phyloP scores from a whole-genome alignment of 2,113 vertebrate species.

The Argyrosomus japonicus region DNA sequence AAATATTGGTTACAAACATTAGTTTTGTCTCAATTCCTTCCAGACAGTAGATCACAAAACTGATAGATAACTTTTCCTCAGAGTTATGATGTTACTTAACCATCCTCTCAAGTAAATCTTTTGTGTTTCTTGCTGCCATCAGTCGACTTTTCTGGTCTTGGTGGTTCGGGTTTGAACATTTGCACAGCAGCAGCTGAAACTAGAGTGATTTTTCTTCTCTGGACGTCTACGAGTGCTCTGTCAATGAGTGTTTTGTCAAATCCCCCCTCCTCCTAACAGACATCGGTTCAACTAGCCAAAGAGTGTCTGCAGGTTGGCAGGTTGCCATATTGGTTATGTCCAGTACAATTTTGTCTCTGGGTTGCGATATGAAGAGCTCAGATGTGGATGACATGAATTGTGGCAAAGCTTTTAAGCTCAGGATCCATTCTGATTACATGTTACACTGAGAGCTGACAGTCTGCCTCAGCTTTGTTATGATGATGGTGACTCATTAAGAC shows the following conservation, averaged over 20 bases:
- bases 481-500: constrained; percentile 30
- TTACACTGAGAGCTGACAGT: constrained; percentile 12
- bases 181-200: neutral
- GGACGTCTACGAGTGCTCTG: neutral
- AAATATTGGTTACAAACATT: neutral
- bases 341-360: constrained; percentile 18
- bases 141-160: neutral
- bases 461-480: constrained; percentile 26
- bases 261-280: neutral
- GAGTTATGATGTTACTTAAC: neutral
- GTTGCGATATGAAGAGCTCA: constrained; percentile 34
- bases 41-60: too few relatives aligned
- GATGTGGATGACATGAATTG: constrained; percentile 28
- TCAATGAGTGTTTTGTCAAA: constrained; percentile 2
- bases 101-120: neutral
- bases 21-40: neutral
- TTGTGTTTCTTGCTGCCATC: neutral
- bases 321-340: constrained; percentile 23
- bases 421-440: constrained; percentile 28
- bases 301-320: constrained; percentile 16
- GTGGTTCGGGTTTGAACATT: constrained; percentile 1
- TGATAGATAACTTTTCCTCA: too few relatives aligned
- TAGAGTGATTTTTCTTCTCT: neutral
- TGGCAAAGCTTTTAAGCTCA: constrained; percentile 22
- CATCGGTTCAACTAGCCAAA: constrained; percentile 29